A percentile compares a stretch with the other conserved stretches of the same genome.
Conservation (phyloP, 2,113 vertebrate genomes). For the Lipophrys pholis region DNA sequence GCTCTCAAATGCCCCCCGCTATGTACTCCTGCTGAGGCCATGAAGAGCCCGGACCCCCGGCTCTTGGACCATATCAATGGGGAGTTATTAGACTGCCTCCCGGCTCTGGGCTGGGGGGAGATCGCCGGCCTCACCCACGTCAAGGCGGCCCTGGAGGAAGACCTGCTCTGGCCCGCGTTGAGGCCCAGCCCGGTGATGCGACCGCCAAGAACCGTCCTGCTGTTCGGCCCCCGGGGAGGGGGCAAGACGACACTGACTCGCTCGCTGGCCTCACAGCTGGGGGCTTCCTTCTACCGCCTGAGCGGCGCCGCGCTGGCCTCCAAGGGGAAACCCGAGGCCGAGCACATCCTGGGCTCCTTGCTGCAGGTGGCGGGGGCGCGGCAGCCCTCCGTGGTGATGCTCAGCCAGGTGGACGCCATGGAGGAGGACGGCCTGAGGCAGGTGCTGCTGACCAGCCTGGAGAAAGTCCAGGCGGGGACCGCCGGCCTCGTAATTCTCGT, state of each 20-base stretch:
- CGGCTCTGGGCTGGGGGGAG: constrained; percentile 91
- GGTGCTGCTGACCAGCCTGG: constrained; percentile 88
- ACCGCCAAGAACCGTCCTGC: constrained; percentile 87
- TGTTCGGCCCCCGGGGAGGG: constrained; percentile 92
- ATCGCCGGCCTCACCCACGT: constrained; percentile 89
- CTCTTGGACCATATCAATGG: constrained; percentile 89
- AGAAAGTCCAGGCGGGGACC: constrained; percentile 84
- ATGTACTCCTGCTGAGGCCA: constrained; percentile 79
- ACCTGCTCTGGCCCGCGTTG: constrained; percentile 93
- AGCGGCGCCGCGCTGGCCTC: constrained; percentile 86
- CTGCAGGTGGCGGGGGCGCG: constrained; percentile 88
- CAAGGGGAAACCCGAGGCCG: constrained; percentile 89
- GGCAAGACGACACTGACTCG: constrained; percentile 91
- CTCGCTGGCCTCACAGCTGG: constrained; percentile 92
- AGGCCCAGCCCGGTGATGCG: constrained; percentile 79
- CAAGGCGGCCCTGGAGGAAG: constrained; percentile 93
- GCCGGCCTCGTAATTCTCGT: constrained; percentile 86
- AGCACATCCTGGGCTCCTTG: constrained; percentile 90
- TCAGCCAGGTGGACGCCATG: constrained; percentile 91
- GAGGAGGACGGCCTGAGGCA: constrained; percentile 86
- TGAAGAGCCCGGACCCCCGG: constrained; percentile 86
- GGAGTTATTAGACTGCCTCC: constrained; percentile 90
- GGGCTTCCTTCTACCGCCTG: constrained; percentile 89
- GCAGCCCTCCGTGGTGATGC: constrained; percentile 89
- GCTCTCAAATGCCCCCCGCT: constrained; percentile 75